Evolutionary conservation across 1,140 invertebrate genomes (phyloP), one percentile per base, ranked within the genome.

Genomic region (Trachymyrmex septentrionalis): DNA sequence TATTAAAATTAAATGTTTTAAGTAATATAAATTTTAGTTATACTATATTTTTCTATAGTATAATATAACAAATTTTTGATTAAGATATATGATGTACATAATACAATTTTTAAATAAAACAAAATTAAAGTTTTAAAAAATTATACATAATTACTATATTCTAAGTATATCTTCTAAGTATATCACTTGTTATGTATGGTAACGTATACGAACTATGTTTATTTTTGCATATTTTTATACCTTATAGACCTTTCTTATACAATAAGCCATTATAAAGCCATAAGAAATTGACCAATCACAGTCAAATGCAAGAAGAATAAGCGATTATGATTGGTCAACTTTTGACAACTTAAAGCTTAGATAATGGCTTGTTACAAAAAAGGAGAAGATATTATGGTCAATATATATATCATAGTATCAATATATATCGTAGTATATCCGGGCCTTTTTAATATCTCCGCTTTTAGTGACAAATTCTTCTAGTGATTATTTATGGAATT

Each of bases 101-200:
- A 2, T 71, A 34, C 55, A 55, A 21, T 57, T 0, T 38, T 2
- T 57, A 30, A 21, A 59, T 57, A 10, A 21, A 21, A 38, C 21
- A 59, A 73, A 38, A 61, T 59, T 44, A 24, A 61, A 63, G 5
- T 38, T 59, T 76, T 21, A 12, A 63, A 77, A 77, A 77, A 7
- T 44, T 44, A 30, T 30, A 30, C 3, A 10, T 27, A 63, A 2
- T 2, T 24, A 30, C 1, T 7, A 9, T 63, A n/a, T n/a, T n/a
- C n/a, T n/a, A n/a, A n/a, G n/a, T n/a, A n/a, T n/a, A 44, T 77
- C 14, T 30, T 50, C 14, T 44, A 44, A 44, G 2, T 48, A 19
- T n/a, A 44, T 55, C 19, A 69, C 6, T 80, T 24, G 14, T 66
- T 30, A 34, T 12, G 30, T n/a, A n/a, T n/a, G n/a, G n/a, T 7